A percentile compares a stretch with the other conserved stretches of the same genome.
Evolutionary conservation across 2,888 invertebrate species (phyloP).

Genomic region (Charanyca ferruginea): DNA sequence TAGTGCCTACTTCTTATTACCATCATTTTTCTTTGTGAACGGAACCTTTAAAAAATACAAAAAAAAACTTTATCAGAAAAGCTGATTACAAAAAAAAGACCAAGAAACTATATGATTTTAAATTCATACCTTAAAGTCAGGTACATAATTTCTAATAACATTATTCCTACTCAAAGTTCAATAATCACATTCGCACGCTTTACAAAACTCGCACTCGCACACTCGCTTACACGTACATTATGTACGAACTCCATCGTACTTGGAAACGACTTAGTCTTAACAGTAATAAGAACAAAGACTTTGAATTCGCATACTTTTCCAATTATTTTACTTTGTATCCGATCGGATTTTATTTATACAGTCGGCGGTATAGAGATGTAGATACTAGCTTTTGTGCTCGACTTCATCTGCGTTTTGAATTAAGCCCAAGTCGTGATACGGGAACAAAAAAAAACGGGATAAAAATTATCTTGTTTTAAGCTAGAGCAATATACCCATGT

Average conservation of each 20-base stretch:
- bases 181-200: constrained; percentile 26
- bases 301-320: constrained; percentile 55
- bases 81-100: no score
- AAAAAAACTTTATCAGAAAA: no score
- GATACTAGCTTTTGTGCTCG: no score
- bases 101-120: constrained; percentile 2
- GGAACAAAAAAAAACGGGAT: no score
- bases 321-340: constrained; percentile 57
- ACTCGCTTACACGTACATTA: background rate
- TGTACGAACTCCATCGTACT: constrained; percentile 41
- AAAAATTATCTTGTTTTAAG: no score
- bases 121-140: constrained; percentile 1
- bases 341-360: constrained; percentile 35
- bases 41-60: no score
- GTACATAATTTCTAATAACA: constrained; percentile 27
- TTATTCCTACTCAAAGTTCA: constrained; percentile 37
- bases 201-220: constrained; percentile 13
- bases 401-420: no score
- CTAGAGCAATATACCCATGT: no score
- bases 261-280: constrained; percentile 56
- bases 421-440: no score
- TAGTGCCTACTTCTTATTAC: no score
- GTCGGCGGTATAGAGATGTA: background rate
- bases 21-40: no score
- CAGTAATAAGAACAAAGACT: constrained; percentile 60